Percentiles rank a stretch among this genome's conserved stretches.
Conservation (phyloP, 2,888 invertebrate species). For the Eupelmus urozonus region DNA sequence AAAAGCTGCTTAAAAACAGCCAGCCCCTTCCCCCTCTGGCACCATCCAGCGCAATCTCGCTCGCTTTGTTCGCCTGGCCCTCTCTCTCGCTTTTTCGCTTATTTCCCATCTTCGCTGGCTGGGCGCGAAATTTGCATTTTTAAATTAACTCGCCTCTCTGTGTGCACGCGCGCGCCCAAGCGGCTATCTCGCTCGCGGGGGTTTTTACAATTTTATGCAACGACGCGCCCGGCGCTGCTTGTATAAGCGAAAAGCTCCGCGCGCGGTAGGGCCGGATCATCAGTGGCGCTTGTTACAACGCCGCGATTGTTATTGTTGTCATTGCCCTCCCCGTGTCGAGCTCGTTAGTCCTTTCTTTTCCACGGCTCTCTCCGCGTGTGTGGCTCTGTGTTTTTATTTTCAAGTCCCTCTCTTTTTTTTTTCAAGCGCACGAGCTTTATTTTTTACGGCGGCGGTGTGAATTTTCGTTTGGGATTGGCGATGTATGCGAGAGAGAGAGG, state of each 20-base stretch:
- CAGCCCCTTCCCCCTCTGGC: not conserved
- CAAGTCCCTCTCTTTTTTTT: not conserved
- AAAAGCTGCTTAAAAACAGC: constrained; percentile 25
- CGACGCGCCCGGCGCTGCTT: constrained; percentile 60
- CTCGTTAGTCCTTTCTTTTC: constrained; percentile 62
- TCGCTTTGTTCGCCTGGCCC: constrained; percentile 2
- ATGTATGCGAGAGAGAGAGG: no score
- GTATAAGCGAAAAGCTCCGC: constrained; percentile 15
- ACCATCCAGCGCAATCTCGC: constrained; percentile 3
- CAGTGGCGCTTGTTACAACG: constrained; percentile 40
- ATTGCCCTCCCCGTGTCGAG: constrained; percentile 61
- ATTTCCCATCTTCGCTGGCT: constrained; percentile 29
- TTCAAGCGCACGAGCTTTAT: not conserved
- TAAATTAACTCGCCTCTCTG: constrained; percentile 77
- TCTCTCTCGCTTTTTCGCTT: constrained; percentile 33
- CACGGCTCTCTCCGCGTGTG: not conserved
- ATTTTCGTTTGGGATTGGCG: constrained; percentile 5
- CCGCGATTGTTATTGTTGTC: constrained; percentile 70
- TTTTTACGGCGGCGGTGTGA: not conserved
- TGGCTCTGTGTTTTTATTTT: not conserved
- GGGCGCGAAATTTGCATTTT: constrained; percentile 76
- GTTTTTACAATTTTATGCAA: constrained; percentile 76
- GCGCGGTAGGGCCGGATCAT: constrained; percentile 54
- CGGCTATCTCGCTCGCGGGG: constrained; percentile 63
- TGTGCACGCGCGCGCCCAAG: constrained; percentile 72